Base-by-base conservation (phyloP, 2,888 invertebrate genomes). In the Eledona agricola region DNA sequence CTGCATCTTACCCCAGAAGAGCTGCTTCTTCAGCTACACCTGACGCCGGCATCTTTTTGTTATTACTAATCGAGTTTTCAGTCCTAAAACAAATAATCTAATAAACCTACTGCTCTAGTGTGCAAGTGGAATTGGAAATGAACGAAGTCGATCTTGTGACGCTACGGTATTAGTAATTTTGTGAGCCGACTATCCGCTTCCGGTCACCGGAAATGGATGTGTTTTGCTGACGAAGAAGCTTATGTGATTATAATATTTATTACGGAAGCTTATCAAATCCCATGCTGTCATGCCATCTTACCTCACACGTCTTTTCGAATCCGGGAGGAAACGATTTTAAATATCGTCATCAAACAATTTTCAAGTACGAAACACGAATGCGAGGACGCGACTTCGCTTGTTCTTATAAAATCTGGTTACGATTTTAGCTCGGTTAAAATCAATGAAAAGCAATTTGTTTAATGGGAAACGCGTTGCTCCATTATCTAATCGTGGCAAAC, bases 11-110 rank as follows among this genome's bases (percentile, higher is more conserved):
- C 92, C 92, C 90, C 77, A 93, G 82, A 59, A 93, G 86, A 74
- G 91, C 89, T 66, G 90, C 88, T 81, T 92, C 90, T 82, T 93
- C 93, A 76, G 90, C 87, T 68, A 82, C 84, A 69, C 76, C 76
- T 60, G 84, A 83, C 63, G 85, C 79, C 67, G 88, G 87, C 89
- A 89, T 89, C 78, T 80, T 85, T 66, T 71, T 75, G 55, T 73
- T 74, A 68, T 72, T 74, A 65, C 70, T 63, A 58, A 72, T 69
- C 65, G 69, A 68, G 66, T 71, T 72, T 69, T 74, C 73, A 64
- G 71, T 73, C 76, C 76, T 76, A 67, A 63, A 71, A 71, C 58
- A 54, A 53, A 62, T 55, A 37, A 16, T 16, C 13, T 7, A 42
- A 16, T 23, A 11, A 17, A 25, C 32, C 38, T 29, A 20, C 4